phyloP scores from a whole-genome alignment of 2,113 vertebrate species.

The Syngnathus floridae region DNA sequence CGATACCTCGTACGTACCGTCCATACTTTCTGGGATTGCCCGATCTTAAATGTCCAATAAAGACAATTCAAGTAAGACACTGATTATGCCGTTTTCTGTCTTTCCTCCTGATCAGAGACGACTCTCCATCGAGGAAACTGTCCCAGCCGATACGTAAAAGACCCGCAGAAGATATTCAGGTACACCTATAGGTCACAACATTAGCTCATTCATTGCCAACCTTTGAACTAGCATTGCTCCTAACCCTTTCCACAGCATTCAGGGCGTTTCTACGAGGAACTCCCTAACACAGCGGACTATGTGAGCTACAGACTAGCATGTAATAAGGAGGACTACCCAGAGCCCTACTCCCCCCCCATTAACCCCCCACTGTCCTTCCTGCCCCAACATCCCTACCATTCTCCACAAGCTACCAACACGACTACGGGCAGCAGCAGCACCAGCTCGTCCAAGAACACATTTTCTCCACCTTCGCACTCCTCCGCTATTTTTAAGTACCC shows the following conservation, averaged over 20 bases:
- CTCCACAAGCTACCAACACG: constrained; percentile 40
- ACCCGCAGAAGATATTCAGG: constrained; percentile 61
- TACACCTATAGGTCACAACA: constrained; percentile 9
- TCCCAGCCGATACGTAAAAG: constrained; percentile 54
- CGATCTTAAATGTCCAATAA: background rate
- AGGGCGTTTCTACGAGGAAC: constrained; percentile 71
- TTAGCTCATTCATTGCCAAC: background rate
- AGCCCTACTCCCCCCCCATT: constrained; percentile 72
- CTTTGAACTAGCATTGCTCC: too few species aligned
- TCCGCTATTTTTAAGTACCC: constrained; percentile 75
- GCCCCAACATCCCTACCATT: constrained; percentile 71
- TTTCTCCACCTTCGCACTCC: constrained; percentile 64
- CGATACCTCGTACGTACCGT: constrained; percentile 62
- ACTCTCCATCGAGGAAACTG: constrained; percentile 53
- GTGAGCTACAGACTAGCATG: constrained; percentile 77
- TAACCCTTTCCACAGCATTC: constrained; percentile 65
- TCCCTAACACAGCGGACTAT: constrained; percentile 77
- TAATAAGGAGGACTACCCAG: constrained; percentile 74
- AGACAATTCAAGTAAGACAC: too few species aligned
- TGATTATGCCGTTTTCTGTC: background rate
- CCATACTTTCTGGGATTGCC: background rate
- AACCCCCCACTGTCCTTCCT: constrained; percentile 71
- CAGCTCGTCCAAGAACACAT: constrained; percentile 59
- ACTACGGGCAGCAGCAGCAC: constrained; percentile 42
- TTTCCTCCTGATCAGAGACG: constrained; percentile 32